Percentiles rank a stretch among this genome's conserved stretches.
Evolutionary conservation across 2,888 invertebrate species (phyloP).

Genomic region (Limnephilus marmoratus): DNA sequence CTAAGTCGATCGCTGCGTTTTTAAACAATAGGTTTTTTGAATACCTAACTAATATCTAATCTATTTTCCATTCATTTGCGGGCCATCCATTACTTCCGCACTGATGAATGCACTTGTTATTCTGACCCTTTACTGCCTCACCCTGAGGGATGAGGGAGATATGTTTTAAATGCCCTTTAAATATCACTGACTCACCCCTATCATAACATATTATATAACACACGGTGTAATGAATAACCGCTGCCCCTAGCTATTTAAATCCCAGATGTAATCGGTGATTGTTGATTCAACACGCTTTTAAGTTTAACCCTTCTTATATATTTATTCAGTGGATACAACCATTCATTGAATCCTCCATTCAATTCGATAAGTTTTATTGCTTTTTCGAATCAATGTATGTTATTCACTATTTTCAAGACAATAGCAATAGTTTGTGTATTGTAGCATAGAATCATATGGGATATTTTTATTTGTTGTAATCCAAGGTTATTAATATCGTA

Average conservation of each 20-base stretch:
- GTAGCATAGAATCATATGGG: not conserved
- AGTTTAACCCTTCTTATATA: not conserved
- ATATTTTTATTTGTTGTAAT: not conserved
- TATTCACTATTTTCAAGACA: not conserved
- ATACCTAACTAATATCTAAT: not conserved
- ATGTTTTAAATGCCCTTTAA: conserved; percentile 26
- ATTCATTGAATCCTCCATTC: not conserved
- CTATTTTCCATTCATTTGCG: conserved; percentile 9
- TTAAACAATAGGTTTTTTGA: not conserved
- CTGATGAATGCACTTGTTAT: conserved; percentile 38
- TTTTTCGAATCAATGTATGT: not conserved
- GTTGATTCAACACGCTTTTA: conserved; percentile 10
- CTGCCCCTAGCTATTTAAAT: not conserved
- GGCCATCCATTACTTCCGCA: conserved; percentile 8
- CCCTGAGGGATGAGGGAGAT: not conserved
- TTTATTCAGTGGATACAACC: not conserved
- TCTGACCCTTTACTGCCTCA: conserved; percentile 16
- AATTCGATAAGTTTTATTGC: not conserved
- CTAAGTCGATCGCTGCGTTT: not conserved
- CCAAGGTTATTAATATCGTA: no score
- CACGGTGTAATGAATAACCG: not conserved
- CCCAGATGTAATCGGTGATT: conserved; percentile 40
- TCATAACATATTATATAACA: not conserved
- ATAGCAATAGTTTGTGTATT: not conserved
- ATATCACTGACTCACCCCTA: conserved; percentile 9